Evolutionary conservation across 2,113 vertebrate genomes (phyloP).

Genomic region (Pomatorhinus ruficollis): DNA sequence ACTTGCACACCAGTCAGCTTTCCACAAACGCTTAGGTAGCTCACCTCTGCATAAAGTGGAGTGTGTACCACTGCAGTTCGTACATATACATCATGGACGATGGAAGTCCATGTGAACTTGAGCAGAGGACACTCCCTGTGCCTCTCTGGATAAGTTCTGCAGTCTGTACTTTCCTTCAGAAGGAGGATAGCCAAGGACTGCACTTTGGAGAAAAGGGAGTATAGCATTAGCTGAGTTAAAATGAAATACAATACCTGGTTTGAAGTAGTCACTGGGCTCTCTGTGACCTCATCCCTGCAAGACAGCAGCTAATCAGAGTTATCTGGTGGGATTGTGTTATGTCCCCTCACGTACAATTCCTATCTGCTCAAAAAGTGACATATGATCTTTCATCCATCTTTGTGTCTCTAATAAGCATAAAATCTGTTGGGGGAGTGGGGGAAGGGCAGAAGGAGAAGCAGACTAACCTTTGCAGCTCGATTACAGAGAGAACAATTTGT

Average conservation of each 20-base stretch:
- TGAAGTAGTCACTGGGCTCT: not conserved
- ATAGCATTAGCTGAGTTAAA: conserved; percentile 32
- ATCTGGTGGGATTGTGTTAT: not conserved
- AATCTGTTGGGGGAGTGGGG: not conserved
- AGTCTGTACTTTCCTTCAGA: not conserved
- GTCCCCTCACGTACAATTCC: not conserved
- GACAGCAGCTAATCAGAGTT: conserved; percentile 10
- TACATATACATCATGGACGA: not conserved
- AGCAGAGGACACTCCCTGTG: not conserved
- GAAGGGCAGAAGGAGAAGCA: not conserved
- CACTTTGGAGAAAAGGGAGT: not conserved
- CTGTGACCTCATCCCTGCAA: conserved; percentile 13
- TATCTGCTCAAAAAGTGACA: not conserved
- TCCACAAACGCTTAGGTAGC: not conserved
- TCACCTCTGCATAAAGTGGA: not conserved
- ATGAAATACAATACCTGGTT: conserved; percentile 13
- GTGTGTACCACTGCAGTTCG: not conserved
- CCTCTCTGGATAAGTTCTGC: not conserved
- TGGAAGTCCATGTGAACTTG: not conserved
- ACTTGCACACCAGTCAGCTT: not conserved
- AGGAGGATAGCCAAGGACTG: not conserved
- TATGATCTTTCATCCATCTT: not conserved
- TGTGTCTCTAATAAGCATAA: not conserved
- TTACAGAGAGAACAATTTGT: conserved; percentile 58
- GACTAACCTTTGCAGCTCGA: conserved; percentile 51